Base-by-base conservation (phyloP, 2,797 vertebrate genomes). In the Allobates femoralis region DNA sequence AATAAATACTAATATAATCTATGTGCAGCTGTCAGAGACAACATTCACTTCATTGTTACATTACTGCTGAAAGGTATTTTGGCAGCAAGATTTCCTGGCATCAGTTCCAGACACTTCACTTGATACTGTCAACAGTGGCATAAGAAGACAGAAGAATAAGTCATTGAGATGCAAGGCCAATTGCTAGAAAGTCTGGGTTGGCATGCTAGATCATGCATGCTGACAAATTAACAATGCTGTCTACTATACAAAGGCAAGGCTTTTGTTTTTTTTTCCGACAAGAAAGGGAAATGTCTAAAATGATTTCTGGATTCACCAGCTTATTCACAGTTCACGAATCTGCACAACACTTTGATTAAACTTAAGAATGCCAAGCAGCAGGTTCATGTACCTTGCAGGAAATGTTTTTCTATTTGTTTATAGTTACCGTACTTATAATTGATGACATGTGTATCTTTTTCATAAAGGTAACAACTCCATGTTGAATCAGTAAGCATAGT, bases 131-230 rank as follows among this genome's bases (percentile, higher is more conserved):
- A 78, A 34, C 75, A 78, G 53, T 58, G 30, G 75, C 55, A 41
- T 55, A 41, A 79, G 32, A 60, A 58, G 32, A 79, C 76, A 79
- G 55, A 32, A 30, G 76, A 60, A 15, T 19, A 26, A 60, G 76
- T 79, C 76, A 79, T 79, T 79, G 55, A 79, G 76, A 79, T 79
- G 76, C 76, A 79, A 34, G 19, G 76, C 55, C 76, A 60, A 79
- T 79, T 79, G 55, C 76, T 79, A 60, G 76, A 79, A 79, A 79
- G 53, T 79, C 76, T 58, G 76, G 12, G 21, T 34, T 60, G 28
- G 76, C 76, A 34, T 7, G 21, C 28, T 60, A 79, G 30, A 79
- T 58, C 32, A 60, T 37, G 34, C 55, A 79, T 37, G 55, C 75
- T 78, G 75, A 53, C 73, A 75, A 56, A 56, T 34, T 19, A 55